Evolutionary conservation across 2,888 invertebrate species (phyloP).

Genomic region (Zeuzera pyrina): DNA sequence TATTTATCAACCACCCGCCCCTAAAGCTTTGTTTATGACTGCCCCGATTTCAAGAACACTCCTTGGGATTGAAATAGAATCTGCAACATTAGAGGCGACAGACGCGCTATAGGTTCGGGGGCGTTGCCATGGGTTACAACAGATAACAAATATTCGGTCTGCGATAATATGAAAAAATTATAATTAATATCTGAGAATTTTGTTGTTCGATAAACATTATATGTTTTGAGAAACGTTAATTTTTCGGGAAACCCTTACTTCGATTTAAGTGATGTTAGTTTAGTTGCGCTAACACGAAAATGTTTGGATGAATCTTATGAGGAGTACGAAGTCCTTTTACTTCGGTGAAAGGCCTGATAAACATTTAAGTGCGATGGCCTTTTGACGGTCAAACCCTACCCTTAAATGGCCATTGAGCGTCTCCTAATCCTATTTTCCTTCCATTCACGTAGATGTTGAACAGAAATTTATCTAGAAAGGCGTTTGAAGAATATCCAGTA

Average conservation of each 20-base stretch:
- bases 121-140: conserved; percentile 35
- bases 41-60: conserved; percentile 18
- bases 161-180: no score
- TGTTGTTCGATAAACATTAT: no score
- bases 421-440: conserved; percentile 30
- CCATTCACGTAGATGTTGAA: conserved; percentile 29
- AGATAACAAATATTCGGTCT: no score
- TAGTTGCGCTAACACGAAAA: no score
- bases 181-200: no score
- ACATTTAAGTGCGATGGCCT: conserved; percentile 17
- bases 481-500: no score
- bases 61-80: conserved; percentile 26
- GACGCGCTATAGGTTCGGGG: conserved; percentile 30
- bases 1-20: conserved; percentile 3
- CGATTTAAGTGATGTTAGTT: no score
- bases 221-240: no score
- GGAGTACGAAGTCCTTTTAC: no score
- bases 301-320: no score
- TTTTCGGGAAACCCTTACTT: no score
- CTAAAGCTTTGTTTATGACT: conserved; percentile 4
- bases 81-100: conserved; percentile 29
- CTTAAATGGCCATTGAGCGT: conserved; percentile 23
- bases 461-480: no score
- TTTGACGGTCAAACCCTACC: conserved; percentile 16
- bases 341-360: conserved; percentile 18